A percentile compares a stretch with the other conserved stretches of the same genome.
phyloP scores from a whole-genome alignment of 2,113 vertebrate species.

The Dasyurus viverrinus region DNA sequence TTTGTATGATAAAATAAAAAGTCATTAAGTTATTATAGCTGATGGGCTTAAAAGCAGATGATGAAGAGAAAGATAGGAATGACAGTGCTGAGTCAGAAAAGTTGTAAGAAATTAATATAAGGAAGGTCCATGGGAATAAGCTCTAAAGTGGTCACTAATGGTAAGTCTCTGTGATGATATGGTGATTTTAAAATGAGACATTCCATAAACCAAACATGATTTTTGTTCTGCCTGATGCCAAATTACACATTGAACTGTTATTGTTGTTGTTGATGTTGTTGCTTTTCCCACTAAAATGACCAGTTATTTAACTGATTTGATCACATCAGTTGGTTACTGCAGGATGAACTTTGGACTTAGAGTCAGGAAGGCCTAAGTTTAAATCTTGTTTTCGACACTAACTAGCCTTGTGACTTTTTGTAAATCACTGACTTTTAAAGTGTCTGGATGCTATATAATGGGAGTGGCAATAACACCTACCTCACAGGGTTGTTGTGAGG shows the following conservation, averaged over 20 bases:
- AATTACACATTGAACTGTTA: neutral
- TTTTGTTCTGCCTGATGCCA: constrained; percentile 5
- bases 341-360: neutral
- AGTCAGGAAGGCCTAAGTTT: neutral
- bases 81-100: neutral
- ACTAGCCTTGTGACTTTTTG: neutral
- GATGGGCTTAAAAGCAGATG: neutral
- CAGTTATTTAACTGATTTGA: constrained; percentile 20
- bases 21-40: neutral
- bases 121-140: constrained; percentile 16
- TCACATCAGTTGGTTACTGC: neutral
- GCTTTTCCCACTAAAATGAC: neutral
- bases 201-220: constrained; percentile 11
- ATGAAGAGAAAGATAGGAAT: neutral
- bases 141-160: neutral
- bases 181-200: constrained; percentile 3
- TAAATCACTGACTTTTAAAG: neutral
- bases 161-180: neutral
- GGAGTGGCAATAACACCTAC: neutral
- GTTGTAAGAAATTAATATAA: neutral
- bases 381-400: neutral
- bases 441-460: neutral
- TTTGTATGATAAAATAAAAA: neutral
- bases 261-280: neutral
- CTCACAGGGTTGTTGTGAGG: neutral